phyloP scores from a whole-genome alignment of 1,140 invertebrate species.

The Stegodyphus mimosarum region DNA sequence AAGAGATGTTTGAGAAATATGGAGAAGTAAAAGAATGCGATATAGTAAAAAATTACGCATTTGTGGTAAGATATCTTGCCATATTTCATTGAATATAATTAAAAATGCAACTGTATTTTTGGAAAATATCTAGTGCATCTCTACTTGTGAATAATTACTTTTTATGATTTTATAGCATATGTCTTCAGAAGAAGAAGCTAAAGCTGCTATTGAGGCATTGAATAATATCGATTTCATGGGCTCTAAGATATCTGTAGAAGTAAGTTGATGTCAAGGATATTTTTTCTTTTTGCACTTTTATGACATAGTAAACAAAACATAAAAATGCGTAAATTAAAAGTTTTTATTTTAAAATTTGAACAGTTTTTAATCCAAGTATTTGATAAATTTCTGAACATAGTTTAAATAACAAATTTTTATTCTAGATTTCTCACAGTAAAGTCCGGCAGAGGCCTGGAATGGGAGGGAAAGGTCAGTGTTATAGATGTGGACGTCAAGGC shows the following conservation, averaged over 20 bases:
- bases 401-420: too few relatives aligned
- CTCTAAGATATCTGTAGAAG: constrained; percentile 90
- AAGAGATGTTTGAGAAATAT: constrained; percentile 92
- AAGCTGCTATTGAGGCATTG: constrained; percentile 90
- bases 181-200: constrained; percentile 90
- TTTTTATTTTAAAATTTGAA: not conserved
- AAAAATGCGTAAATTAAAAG: not conserved
- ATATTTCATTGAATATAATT: not conserved
- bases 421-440: constrained; percentile 86
- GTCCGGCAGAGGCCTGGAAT: constrained; percentile 92
- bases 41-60: constrained; percentile 96
- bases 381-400: too few relatives aligned
- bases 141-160: not conserved
- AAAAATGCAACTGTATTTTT: not conserved
- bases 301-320: too few relatives aligned
- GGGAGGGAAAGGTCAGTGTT: constrained; percentile 94
- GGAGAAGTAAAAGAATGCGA: constrained; percentile 96
- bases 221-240: constrained; percentile 89
- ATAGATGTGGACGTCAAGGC: constrained; percentile 90
- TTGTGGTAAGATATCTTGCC: constrained; percentile 81
- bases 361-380: constrained; percentile 74
- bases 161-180: constrained; percentile 77
- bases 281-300: not conserved
- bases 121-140: not conserved
- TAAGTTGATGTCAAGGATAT: constrained; percentile 65